Conservation (phyloP, 2,113 vertebrate genomes). For the Platysternon megacephalum region DNA sequence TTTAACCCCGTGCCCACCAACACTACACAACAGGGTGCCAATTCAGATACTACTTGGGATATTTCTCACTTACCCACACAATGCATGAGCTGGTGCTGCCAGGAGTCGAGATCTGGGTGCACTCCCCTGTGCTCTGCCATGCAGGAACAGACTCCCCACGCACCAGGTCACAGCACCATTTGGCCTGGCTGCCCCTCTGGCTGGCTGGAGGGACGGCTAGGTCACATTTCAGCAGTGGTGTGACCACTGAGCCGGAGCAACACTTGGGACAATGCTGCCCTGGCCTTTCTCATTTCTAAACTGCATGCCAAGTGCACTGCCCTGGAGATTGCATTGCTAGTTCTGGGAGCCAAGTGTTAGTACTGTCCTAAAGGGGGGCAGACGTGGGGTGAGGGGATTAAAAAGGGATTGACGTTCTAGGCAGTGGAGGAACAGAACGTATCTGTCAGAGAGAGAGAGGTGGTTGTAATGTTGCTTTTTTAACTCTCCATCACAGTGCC, state of each 20-base stretch:
- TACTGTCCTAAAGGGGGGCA: neutral
- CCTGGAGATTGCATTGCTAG: neutral
- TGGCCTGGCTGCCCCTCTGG: neutral
- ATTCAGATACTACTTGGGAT: neutral
- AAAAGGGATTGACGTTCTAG: neutral
- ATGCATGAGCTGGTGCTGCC: neutral
- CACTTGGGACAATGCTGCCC: fast-evolving
- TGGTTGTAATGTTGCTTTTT: neutral
- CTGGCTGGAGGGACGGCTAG: neutral
- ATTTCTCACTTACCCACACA: neutral
- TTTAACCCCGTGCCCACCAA: neutral
- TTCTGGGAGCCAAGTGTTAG: neutral
- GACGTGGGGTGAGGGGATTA: neutral
- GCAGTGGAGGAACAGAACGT: too few species aligned
- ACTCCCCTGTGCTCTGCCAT: neutral
- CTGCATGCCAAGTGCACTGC: neutral
- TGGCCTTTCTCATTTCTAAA: neutral
- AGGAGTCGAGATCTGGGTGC: neutral
- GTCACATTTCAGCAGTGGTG: neutral
- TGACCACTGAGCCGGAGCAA: neutral
- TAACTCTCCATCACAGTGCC: neutral
- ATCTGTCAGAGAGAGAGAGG: neutral
- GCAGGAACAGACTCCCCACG: neutral
- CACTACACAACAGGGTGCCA: neutral
- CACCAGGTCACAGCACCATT: neutral